Conservation (phyloP, 2,797 vertebrate species). For the Melopsittacus undulatus region DNA sequence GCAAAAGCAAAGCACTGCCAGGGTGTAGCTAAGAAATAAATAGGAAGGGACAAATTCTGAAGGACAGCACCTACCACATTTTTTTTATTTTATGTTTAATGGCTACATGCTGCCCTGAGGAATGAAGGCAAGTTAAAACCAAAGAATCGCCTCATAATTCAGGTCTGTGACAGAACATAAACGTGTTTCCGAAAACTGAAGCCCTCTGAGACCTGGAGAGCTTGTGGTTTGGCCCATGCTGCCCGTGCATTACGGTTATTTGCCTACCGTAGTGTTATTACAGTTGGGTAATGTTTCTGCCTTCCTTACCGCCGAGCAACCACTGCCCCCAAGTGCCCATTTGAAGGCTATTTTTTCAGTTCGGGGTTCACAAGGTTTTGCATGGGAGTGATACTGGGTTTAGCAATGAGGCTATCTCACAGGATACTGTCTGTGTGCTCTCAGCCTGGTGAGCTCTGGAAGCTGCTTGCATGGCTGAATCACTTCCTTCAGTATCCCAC, state of each 20-base stretch:
- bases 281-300: not conserved
- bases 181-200: not conserved
- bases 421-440: not conserved
- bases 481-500: not conserved
- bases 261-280: rapidly evolving
- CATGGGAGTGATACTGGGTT: not conserved
- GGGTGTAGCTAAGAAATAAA: not conserved
- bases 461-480: not conserved
- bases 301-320: conserved; percentile 3
- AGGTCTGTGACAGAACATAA: not conserved
- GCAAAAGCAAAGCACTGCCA: not conserved
- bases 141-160: not conserved
- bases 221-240: not conserved
- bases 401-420: not conserved
- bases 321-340: conserved; percentile 64
- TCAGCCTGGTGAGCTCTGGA: not conserved
- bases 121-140: not conserved
- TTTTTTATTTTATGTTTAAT: not conserved
- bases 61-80: not conserved
- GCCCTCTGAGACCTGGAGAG: not conserved
- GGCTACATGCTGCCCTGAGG: not conserved
- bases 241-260: not conserved
- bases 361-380: not conserved
- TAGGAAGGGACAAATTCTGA: not conserved
- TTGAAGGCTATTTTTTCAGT: not conserved